These are phyloP conservation scores for Alcis repandata DNA, from an alignment of 2,888 invertebrate genomes.

Conservation along the genomic window DNA sequence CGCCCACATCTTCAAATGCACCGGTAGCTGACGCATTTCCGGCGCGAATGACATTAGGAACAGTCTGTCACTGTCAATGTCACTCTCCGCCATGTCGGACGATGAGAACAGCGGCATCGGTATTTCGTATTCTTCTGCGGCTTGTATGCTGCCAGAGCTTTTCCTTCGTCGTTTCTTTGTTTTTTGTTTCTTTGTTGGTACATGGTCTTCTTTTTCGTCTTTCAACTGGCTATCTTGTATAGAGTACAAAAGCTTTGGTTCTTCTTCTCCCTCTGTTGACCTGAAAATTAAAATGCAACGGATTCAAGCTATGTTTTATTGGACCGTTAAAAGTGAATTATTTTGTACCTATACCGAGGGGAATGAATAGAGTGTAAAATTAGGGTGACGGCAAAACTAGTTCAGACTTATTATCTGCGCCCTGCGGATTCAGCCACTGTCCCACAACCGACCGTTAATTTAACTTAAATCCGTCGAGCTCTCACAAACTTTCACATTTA, in stretches of 20 bases:
- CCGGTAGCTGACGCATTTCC: conserved; percentile 76
- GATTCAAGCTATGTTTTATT: background rate
- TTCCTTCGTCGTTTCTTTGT: conserved; percentile 52
- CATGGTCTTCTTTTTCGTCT: conserved; percentile 29
- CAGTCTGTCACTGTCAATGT: conserved; percentile 71
- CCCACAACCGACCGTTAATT: too few species aligned
- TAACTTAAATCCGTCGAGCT: too few species aligned
- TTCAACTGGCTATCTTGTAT: conserved; percentile 6
- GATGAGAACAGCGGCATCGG: conserved; percentile 57
- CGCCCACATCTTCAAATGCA: conserved; percentile 81
- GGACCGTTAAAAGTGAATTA: too few species aligned
- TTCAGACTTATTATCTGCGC: too few species aligned
- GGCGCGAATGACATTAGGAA: conserved; percentile 79
- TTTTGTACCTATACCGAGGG: too few species aligned
- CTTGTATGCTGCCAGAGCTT: conserved; percentile 46
- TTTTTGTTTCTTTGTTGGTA: conserved; percentile 52
- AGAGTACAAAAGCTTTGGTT: conserved; percentile 28
- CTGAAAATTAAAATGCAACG: conserved; percentile 9
- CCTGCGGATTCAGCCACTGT: too few species aligned
- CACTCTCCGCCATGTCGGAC: conserved; percentile 60
- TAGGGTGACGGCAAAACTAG: conserved; percentile 12
- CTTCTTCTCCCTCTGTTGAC: conserved; percentile 16
- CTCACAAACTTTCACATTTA: too few species aligned
- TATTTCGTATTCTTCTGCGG: conserved; percentile 71
- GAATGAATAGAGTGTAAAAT: conserved; percentile 38